Percentiles rank a stretch among this genome's conserved stretches.
Evolutionary conservation across 2,888 invertebrate species (phyloP).

Genomic region (Dryococelus australis): DNA sequence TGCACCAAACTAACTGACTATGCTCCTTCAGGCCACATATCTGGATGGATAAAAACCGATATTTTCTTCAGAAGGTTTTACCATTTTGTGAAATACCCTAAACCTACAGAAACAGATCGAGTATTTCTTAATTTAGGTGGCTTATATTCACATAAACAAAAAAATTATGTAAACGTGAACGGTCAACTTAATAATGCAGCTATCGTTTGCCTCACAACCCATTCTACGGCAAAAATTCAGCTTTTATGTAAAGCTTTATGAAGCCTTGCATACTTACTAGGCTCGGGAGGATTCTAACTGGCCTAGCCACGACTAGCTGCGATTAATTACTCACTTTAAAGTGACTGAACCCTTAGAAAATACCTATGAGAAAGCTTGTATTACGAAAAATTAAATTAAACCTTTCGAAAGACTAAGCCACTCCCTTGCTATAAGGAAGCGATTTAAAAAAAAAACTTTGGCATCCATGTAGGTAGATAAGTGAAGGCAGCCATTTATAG

Average conservation of each 20-base stretch:
- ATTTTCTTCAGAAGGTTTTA: too few relatives aligned
- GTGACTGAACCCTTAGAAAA: background rate
- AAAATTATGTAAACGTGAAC: too few relatives aligned
- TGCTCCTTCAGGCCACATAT: too few relatives aligned
- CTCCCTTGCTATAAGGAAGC: too few relatives aligned
- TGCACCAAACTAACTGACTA: too few relatives aligned
- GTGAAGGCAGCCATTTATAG: background rate
- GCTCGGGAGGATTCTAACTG: background rate
- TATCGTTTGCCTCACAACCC: too few relatives aligned
- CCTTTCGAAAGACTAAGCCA: background rate
- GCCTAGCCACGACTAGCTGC: background rate
- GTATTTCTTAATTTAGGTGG: too few relatives aligned
- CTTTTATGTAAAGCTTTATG: background rate
- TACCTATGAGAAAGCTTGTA: background rate
- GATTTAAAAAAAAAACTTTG: background rate
- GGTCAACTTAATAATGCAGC: too few relatives aligned
- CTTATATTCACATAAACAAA: too few relatives aligned
- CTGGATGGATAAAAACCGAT: too few relatives aligned
- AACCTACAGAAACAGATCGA: too few relatives aligned
- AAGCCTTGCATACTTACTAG: background rate
- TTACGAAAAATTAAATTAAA: background rate
- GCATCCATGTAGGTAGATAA: background rate
- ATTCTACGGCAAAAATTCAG: background rate
- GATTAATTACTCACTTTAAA: background rate
- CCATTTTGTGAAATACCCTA: too few relatives aligned